Percentiles rank a stretch among this genome's conserved stretches.
These are phyloP conservation scores for Drosophila bocqueti DNA, from an alignment of 1,140 invertebrate genomes.

Conservation along the genomic window DNA sequence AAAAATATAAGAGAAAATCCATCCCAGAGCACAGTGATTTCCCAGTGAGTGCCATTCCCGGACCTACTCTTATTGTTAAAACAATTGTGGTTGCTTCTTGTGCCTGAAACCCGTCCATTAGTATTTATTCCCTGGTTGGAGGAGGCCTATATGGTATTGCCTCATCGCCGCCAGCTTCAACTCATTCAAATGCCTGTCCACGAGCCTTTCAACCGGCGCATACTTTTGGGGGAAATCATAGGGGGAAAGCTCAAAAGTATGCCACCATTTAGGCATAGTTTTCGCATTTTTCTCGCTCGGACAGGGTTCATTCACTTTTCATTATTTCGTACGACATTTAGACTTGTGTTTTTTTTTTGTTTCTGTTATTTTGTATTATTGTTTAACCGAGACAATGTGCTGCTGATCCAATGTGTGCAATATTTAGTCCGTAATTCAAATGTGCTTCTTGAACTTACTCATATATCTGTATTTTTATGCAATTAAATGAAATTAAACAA, in stretches of 20 bases:
- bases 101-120: slow-evolving; percentile 47
- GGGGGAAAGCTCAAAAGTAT: slow-evolving; percentile 9
- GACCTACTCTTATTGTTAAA: slow-evolving; percentile 15
- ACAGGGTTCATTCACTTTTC: slow-evolving; percentile 29
- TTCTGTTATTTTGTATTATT: slow-evolving; percentile 19
- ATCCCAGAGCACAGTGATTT: not conserved
- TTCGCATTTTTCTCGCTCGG: not conserved
- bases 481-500: slow-evolving; percentile 51
- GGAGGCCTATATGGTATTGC: not conserved
- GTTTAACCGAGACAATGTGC: slow-evolving; percentile 44
- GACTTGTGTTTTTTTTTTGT: slow-evolving; percentile 19
- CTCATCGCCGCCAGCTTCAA: slow-evolving; percentile 1
- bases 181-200: slow-evolving; percentile 11
- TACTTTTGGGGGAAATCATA: slow-evolving; percentile 10
- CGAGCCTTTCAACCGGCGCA: slow-evolving; percentile 1
- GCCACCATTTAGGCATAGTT: slow-evolving; percentile 10
- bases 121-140: slow-evolving; percentile 42
- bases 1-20: not conserved
- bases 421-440: slow-evolving; percentile 46
- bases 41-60: not conserved
- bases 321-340: slow-evolving; percentile 26
- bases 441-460: slow-evolving; percentile 51
- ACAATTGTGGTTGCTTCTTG: slow-evolving; percentile 44
- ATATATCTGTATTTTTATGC: slow-evolving; percentile 53
- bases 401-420: slow-evolving; percentile 52